A percentile compares a stretch with the other conserved stretches of the same genome.
These are phyloP conservation scores for Neodiprion lecontei DNA, from an alignment of 1,140 invertebrate genomes.

Conservation along the genomic window DNA sequence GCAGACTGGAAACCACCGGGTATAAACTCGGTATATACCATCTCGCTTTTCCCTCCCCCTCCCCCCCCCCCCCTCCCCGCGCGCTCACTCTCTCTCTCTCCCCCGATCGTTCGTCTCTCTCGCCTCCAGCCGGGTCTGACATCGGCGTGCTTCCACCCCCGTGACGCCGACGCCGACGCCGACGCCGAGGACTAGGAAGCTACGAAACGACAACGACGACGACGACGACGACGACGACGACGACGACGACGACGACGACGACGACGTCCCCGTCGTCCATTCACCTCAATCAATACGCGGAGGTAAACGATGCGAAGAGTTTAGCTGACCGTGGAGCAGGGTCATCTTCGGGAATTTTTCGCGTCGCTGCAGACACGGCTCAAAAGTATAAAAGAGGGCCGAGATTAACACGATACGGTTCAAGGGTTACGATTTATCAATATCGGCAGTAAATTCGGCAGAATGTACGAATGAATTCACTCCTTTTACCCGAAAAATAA, in stretches of 20 bases:
- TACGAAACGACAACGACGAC: too few species aligned
- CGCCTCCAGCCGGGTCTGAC: background rate
- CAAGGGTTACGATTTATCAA: too few species aligned
- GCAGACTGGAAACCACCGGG: conserved; percentile 6
- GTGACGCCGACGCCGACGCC: conserved; percentile 11
- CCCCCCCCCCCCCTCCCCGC: conserved; percentile 14
- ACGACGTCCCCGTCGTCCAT: conserved; percentile 48
- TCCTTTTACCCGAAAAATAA: too few species aligned
- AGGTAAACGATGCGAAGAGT: conserved; percentile 8
- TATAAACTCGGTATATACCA: background rate
- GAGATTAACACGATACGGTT: too few species aligned
- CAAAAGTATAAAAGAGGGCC: too few species aligned
- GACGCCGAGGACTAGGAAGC: background rate
- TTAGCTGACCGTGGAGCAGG: background rate
- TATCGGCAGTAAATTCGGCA: too few species aligned
- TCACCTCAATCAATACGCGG: conserved; percentile 59
- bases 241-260: conserved; percentile 30
- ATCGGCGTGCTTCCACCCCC: background rate
- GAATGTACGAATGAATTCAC: too few species aligned
- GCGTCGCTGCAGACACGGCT: too few species aligned
- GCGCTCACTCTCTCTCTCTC: background rate
- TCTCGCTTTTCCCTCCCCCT: conserved; percentile 26
- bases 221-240: conserved; percentile 20
- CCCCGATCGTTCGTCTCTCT: background rate
- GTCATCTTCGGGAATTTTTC: background rate